Evolutionary conservation across 2,888 invertebrate genomes (phyloP).

Genomic region (Erebia epiphron): DNA sequence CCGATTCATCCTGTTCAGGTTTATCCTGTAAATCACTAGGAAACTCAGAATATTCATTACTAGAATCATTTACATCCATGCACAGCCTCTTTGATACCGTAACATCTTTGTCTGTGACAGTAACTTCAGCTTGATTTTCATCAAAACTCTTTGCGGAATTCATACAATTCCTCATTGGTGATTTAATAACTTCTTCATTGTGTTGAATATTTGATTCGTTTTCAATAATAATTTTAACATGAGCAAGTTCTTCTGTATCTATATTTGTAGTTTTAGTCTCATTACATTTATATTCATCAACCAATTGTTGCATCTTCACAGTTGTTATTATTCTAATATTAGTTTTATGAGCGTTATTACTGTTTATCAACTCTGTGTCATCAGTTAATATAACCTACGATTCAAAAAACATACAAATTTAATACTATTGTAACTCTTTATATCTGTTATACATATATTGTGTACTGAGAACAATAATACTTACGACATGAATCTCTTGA

Average conservation of each 20-base stretch:
- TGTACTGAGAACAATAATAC: conserved; percentile 24
- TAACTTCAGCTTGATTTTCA: background rate
- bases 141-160: background rate
- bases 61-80: no score
- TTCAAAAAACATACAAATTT: background rate
- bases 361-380: conserved; percentile 46
- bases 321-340: conserved; percentile 49
- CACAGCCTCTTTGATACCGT: no score
- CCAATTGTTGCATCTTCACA: conserved; percentile 48
- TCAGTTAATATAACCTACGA: conserved; percentile 59
- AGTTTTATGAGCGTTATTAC: conserved; percentile 41
- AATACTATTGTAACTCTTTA: no score
- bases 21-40: no score
- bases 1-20: no score
- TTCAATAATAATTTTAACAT: conserved; percentile 43
- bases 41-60: no score
- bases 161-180: background rate
- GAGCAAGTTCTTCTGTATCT: conserved; percentile 1
- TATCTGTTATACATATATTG: no score
- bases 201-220: conserved; percentile 34
- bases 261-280: background rate
- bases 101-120: no score
- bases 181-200: background rate
- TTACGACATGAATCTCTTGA: conserved; percentile 54
- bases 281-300: conserved; percentile 28